A percentile compares a stretch with the other conserved stretches of the same genome.
Evolutionary conservation across 2,888 invertebrate species (phyloP).

Genomic region (Napeogenes inachia): DNA sequence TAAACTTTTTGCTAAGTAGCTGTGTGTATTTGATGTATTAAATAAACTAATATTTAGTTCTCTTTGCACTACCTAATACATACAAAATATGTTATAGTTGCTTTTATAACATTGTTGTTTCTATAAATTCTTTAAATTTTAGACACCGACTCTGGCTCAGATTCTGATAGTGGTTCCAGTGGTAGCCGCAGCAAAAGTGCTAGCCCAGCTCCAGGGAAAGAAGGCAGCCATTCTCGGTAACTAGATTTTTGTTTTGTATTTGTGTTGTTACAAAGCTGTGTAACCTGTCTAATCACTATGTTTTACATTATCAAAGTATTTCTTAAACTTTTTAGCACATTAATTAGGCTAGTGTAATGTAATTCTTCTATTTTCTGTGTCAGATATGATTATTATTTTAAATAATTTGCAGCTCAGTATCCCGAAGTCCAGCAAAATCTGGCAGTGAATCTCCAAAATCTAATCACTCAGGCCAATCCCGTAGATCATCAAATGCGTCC

Average conservation of each 20-base stretch:
- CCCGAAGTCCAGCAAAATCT: slow-evolving; percentile 61
- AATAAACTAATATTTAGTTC: too few relatives aligned
- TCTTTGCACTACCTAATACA: too few relatives aligned
- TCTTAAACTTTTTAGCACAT: too few relatives aligned
- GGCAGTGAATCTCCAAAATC: slow-evolving; percentile 69
- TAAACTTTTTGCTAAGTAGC: too few relatives aligned
- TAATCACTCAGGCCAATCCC: slow-evolving; percentile 51
- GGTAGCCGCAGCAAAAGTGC: slow-evolving; percentile 65
- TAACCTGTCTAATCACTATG: too few relatives aligned
- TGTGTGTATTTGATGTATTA: too few relatives aligned
- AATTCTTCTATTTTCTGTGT: too few relatives aligned
- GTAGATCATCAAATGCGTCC: slow-evolving; percentile 58
- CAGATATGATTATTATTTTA: not conserved
- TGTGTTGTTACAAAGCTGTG: too few relatives aligned
- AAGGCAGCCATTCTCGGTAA: slow-evolving; percentile 62
- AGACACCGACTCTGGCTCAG: slow-evolving; percentile 71
- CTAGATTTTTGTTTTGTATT: not conserved
- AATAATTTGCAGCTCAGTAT: slow-evolving; percentile 54
- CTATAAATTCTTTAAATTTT: slow-evolving; percentile 23
- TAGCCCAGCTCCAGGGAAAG: slow-evolving; percentile 64
- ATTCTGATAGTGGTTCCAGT: slow-evolving; percentile 70
- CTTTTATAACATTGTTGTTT: not conserved
- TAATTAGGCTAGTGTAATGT: too few relatives aligned
- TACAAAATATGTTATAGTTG: too few relatives aligned
- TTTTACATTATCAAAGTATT: too few relatives aligned